A percentile compares a stretch with the other conserved stretches of the same genome.
Evolutionary conservation across 2,888 invertebrate genomes (phyloP).

Genomic region (Diarsia rubi): DNA sequence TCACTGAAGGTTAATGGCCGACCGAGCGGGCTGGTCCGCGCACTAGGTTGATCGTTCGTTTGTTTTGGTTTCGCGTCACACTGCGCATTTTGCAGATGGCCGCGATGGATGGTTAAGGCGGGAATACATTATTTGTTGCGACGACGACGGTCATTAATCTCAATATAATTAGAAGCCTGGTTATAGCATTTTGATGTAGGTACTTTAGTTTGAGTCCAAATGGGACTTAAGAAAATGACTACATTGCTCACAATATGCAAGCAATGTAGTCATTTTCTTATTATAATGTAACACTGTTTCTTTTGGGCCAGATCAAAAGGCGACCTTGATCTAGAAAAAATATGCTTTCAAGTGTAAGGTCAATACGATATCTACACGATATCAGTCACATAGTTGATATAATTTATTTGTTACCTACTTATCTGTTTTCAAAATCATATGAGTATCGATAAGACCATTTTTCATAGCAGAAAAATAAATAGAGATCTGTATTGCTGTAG

Average conservation of each 20-base stretch:
- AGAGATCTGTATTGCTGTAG: neutral
- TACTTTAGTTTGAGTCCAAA: neutral
- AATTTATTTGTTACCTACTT: neutral
- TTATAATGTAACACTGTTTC: neutral
- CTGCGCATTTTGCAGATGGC: slow-evolving; percentile 44
- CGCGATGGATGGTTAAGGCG: slow-evolving; percentile 14
- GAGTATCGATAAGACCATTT: neutral
- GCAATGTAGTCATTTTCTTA: neutral
- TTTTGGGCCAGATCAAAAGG: neutral
- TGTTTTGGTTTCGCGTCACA: slow-evolving; percentile 58
- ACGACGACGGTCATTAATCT: slow-evolving; percentile 34
- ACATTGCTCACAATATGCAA: no score
- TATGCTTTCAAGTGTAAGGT: slow-evolving; percentile 29
- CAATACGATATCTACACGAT: slow-evolving; percentile 9
- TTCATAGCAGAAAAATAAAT: neutral
- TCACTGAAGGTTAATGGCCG: slow-evolving; percentile 75
- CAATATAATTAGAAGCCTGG: slow-evolving; percentile 28
- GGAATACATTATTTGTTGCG: slow-evolving; percentile 14
- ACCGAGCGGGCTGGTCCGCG: slow-evolving; percentile 49
- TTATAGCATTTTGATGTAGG: neutral
- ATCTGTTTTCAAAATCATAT: slow-evolving; percentile 16
- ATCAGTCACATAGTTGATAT: slow-evolving; percentile 21
- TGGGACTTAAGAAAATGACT: neutral
- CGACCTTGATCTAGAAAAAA: slow-evolving; percentile 25
- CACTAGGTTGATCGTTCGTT: slow-evolving; percentile 47